A percentile compares a stretch with the other conserved stretches of the same genome.
phyloP scores from a whole-genome alignment of 2,113 vertebrate genomes.

The Archilochus colubris region DNA sequence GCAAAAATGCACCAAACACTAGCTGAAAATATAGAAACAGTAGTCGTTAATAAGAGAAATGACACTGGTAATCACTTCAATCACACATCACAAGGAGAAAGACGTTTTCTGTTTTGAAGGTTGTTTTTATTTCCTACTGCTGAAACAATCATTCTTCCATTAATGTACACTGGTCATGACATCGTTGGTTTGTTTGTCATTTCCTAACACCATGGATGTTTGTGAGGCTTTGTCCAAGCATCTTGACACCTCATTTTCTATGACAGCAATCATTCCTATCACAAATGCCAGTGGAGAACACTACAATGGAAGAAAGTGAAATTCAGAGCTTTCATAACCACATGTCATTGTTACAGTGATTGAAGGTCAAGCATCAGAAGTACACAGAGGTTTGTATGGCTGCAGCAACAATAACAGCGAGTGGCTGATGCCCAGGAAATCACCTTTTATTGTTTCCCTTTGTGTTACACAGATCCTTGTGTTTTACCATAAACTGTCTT shows the following conservation, averaged over 20 bases:
- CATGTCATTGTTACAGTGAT: background rate
- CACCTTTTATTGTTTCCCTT: conserved; percentile 35
- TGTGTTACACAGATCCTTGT: conserved; percentile 26
- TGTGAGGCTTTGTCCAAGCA: conserved; percentile 20
- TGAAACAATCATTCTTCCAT: conserved; percentile 1
- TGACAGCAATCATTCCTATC: conserved; percentile 23
- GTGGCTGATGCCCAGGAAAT: conserved; percentile 43
- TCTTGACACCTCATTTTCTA: conserved; percentile 38
- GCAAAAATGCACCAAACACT: background rate
- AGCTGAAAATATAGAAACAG: background rate
- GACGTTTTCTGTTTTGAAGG: background rate
- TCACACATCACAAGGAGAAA: background rate
- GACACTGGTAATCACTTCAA: background rate
- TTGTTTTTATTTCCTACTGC: background rate
- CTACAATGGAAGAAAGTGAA: conserved; percentile 28
- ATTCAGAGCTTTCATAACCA: conserved; percentile 12
- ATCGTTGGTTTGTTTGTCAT: background rate
- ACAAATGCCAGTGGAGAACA: conserved; percentile 28
- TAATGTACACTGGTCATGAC: background rate
- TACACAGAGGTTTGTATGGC: background rate
- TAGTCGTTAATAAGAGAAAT: background rate
- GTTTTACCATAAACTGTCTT: conserved; percentile 18
- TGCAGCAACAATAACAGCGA: background rate
- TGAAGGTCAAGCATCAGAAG: conserved; percentile 32
- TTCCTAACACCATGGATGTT: background rate